Percentiles rank a stretch among this genome's conserved stretches.
phyloP scores from a whole-genome alignment of 2,888 invertebrate species.

The Spilarctia lutea region DNA sequence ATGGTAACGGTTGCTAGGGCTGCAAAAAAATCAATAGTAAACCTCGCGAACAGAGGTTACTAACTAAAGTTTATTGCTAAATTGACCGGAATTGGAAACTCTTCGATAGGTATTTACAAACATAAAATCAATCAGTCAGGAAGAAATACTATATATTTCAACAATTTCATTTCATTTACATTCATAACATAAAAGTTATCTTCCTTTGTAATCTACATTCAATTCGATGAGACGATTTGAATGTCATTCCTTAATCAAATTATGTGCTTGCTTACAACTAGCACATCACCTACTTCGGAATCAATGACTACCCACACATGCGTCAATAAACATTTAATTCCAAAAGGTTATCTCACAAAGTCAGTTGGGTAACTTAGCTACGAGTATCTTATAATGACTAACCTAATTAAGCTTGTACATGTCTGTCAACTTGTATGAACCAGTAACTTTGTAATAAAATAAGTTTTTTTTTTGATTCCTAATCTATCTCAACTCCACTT shows the following conservation, averaged over 20 bases:
- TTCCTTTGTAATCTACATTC: neutral
- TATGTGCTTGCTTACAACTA: slow-evolving; percentile 29
- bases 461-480: neutral
- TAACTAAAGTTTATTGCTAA: neutral
- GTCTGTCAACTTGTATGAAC: neutral
- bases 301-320: slow-evolving; percentile 40
- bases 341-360: slow-evolving; percentile 50
- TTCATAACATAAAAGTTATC: neutral
- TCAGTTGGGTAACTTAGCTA: slow-evolving; percentile 21
- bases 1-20: neutral
- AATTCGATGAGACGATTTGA: slow-evolving; percentile 8
- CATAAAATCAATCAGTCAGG: neutral
- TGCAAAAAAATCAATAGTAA: neutral
- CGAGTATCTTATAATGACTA: slow-evolving; percentile 7
- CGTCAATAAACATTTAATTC: slow-evolving; percentile 37
- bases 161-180: neutral
- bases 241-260: slow-evolving; percentile 38
- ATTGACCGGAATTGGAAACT: neutral
- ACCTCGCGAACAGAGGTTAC: neutral
- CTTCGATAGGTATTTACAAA: too few relatives aligned
- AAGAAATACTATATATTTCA: neutral
- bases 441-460: neutral
- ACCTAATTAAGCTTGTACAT: neutral
- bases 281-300: slow-evolving; percentile 37
- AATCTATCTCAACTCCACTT: neutral